These are phyloP conservation scores for Ramazzottius varieornatus DNA, from an alignment of 2,888 invertebrate genomes.

Conservation along the genomic window DNA sequence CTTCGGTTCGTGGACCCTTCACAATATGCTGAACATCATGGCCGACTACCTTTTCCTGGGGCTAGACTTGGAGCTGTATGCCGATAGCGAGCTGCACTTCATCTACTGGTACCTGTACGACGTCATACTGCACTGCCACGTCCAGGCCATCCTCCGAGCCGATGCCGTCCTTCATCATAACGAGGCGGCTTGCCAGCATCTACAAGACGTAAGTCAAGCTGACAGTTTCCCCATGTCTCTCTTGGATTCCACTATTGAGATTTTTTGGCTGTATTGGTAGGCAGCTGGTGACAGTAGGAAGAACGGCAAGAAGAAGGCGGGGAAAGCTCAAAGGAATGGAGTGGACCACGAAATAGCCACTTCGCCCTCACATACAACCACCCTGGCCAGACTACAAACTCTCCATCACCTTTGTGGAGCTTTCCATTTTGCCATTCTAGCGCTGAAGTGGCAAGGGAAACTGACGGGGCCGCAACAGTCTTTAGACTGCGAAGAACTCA, in stretches of 20 bases:
- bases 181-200: neutral
- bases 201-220: neutral
- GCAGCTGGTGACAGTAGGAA: neutral
- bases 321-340: no score
- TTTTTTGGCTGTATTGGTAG: no score
- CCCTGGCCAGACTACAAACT: neutral
- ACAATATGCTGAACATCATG: conserved; percentile 73
- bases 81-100: conserved; percentile 80
- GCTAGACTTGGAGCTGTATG: conserved; percentile 78
- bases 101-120: conserved; percentile 45
- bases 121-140: neutral
- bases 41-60: conserved; percentile 74
- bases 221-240: neutral
- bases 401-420: neutral
- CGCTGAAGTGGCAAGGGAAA: neutral
- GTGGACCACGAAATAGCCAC: no score
- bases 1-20: conserved; percentile 66
- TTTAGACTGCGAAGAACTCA: neutral
- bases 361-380: neutral
- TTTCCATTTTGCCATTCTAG: neutral
- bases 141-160: neutral
- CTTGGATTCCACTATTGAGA: no score
- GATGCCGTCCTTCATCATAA: neutral
- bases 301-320: neutral
- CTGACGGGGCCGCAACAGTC: neutral